Evolutionary conservation across 1,140 invertebrate species (phyloP).

Genomic region (Brachionus rubens): DNA sequence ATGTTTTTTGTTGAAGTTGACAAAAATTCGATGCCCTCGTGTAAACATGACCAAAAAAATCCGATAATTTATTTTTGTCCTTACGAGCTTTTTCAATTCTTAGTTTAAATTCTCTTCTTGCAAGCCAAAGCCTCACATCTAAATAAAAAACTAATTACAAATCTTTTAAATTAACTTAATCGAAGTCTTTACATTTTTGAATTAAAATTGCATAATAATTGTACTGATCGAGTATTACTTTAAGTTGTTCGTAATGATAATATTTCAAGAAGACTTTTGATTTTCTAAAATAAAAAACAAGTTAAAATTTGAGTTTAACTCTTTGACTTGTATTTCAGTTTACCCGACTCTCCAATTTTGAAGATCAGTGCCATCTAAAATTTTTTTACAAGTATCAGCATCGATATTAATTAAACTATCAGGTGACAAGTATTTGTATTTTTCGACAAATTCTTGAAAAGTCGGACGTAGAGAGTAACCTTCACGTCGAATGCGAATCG

Average conservation of each 20-base stretch:
- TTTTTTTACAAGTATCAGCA: conserved; percentile 19
- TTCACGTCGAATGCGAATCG: conserved; percentile 88
- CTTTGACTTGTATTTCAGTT: neutral
- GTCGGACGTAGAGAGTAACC: conserved; percentile 75
- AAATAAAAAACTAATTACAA: neutral
- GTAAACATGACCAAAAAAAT: conserved; percentile 9
- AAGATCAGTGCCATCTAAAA: neutral
- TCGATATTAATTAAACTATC: neutral
- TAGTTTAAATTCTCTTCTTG: conserved; percentile 5
- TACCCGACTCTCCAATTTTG: conserved; percentile 44
- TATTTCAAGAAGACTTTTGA: conserved; percentile 45
- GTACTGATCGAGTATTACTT: conserved; percentile 26
- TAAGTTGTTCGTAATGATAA: conserved; percentile 43
- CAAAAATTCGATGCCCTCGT: neutral
- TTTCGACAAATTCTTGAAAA: conserved; percentile 67
- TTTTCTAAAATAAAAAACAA: conserved; percentile 7
- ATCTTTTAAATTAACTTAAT: too few relatives aligned
- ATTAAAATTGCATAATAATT: conserved; percentile 4
- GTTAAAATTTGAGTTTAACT: neutral
- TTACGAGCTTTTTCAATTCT: neutral
- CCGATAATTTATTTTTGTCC: conserved; percentile 16
- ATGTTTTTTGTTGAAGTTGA: conserved; percentile 47
- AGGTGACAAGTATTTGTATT: conserved; percentile 25
- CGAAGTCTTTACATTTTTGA: conserved; percentile 47
- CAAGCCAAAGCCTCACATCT: conserved; percentile 36